These are phyloP conservation scores for Leucoraja erinaceus DNA, from an alignment of 2,113 vertebrate genomes.

Conservation along the genomic window DNA sequence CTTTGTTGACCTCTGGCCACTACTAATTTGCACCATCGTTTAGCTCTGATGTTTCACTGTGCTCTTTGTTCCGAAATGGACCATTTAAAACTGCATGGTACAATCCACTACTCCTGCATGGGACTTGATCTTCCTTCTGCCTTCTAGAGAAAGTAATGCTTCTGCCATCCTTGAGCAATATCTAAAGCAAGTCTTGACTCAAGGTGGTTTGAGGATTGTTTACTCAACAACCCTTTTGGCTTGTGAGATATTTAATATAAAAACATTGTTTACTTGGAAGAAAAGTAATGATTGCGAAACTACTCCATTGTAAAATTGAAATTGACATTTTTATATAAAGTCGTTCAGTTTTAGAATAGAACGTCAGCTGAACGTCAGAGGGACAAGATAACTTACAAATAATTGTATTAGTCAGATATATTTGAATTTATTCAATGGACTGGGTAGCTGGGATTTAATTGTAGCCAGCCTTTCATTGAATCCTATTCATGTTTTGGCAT, in stretches of 20 bases:
- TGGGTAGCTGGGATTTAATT: neutral
- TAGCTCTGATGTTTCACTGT: conserved; percentile 15
- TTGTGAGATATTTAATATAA: neutral
- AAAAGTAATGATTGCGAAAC: neutral
- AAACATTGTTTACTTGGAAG: neutral
- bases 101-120: conserved; percentile 33
- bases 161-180: neutral
- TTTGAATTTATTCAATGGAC: neutral
- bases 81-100: conserved; percentile 32
- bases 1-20: conserved; percentile 2
- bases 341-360: neutral
- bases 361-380: neutral
- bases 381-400: neutral
- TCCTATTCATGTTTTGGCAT: neutral
- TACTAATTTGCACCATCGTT: conserved; percentile 32
- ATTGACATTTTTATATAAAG: neutral
- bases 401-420: neutral
- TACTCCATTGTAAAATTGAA: neutral
- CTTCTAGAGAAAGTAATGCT: neutral
- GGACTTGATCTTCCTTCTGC: neutral
- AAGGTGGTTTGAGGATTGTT: neutral
- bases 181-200: neutral
- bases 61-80: conserved; percentile 20
- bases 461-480: neutral
- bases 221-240: neutral